Base-by-base conservation (phyloP, 2,797 vertebrate species). In the Luscinia luscinia region DNA sequence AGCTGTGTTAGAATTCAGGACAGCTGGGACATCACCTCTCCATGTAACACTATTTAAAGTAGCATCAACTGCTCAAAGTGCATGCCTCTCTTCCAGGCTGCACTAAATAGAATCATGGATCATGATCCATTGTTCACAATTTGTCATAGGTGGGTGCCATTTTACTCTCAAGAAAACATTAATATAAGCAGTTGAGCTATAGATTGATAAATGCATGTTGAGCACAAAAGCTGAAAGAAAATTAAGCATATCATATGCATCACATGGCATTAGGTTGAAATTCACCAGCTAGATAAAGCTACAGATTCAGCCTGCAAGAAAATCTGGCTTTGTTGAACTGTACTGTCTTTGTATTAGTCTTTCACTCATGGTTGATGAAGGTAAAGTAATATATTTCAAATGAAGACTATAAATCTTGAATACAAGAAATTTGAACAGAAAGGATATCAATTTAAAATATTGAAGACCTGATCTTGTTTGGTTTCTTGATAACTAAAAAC, bases 141-240 rank as follows among this genome's bases (percentile, higher is more conserved):
- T 64, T 78, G 46, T 70, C 81, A 78, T 28, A 89, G 55, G 70
- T 54, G 48, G 28, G 21, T 87, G 81, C 90, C 85, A 88, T 83
- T 85, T 92, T 62, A 90, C 84, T 74, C 51, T 62, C 54, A 76
- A 92, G 83, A 72, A 88, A 95, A 85, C 38, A 72, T 85, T 84
- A 83, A 76, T 80, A 64, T 24, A 87, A 85, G 41, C 55, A 83
- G 26, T n/a, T 78, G 54, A 91, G 67, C 30, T 85, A 32, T 9
- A 86, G 54, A 48, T 69, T 87, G 78, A 83, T 79, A 94, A 95
- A 93, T 54, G 34, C 32, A 72, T 69, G 38, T 81, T 78, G 52
- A 36, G 38, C 17, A 88, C 57, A 90, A 88, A 96, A 92, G 82
- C 0, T 9, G 73, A 75, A 92, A 80, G 52, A 84, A 95, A 93